phyloP scores from a whole-genome alignment of 1,140 invertebrate species.

The Leptopilina boulardi region DNA sequence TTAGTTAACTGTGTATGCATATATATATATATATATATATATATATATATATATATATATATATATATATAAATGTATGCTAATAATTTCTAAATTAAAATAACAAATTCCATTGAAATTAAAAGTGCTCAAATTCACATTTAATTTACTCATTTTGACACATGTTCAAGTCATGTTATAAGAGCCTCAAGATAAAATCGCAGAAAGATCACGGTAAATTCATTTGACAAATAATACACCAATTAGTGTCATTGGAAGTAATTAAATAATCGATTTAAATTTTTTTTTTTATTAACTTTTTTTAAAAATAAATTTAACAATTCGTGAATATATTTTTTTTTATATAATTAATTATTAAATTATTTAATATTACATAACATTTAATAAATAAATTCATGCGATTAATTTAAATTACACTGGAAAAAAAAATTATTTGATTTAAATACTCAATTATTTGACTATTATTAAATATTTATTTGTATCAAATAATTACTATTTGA shows the following conservation, averaged over 20 bases:
- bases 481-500: too few relatives aligned
- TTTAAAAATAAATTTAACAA: too few relatives aligned
- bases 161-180: neutral
- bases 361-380: too few relatives aligned
- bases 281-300: neutral
- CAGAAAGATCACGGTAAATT: neutral
- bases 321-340: neutral
- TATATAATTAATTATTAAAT: neutral
- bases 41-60: too few relatives aligned
- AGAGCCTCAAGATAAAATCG: slow-evolving; percentile 15
- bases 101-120: neutral
- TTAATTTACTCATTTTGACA: neutral
- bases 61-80: neutral
- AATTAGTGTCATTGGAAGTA: neutral
- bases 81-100: slow-evolving; percentile 11
- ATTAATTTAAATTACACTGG: too few relatives aligned
- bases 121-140: neutral
- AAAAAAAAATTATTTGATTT: too few relatives aligned
- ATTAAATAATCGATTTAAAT: neutral
- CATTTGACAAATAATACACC: slow-evolving; percentile 1
- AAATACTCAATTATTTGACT: too few relatives aligned
- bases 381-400: too few relatives aligned
- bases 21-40: too few relatives aligned
- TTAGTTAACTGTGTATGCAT: neutral
- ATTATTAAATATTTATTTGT: too few relatives aligned